Base-by-base conservation (phyloP, 2,113 vertebrate species). In the Cyanocitta stelleri region DNA sequence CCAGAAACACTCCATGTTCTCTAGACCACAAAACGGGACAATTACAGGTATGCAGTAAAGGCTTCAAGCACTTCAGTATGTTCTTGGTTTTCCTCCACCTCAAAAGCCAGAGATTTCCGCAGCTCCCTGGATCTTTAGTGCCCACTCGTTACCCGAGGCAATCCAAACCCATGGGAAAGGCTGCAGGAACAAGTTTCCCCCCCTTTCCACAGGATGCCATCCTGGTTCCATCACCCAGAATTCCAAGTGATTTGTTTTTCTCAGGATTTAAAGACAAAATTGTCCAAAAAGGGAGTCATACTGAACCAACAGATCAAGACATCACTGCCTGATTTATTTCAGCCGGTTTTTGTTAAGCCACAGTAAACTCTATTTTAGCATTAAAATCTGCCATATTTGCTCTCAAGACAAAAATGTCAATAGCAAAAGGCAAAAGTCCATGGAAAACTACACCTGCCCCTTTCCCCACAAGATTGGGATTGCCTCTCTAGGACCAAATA, bases 41-140 rank as follows among this genome's bases (percentile, higher is more conserved):
- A 97, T 98, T 99, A 99, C 99, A 99, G 99, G 98, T 99, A 98
- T 99, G 99, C 99, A 99, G 99, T 98, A 98, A 98, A 97, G 97
- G 96, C 95, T 82, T 97, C 90, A n/a, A 95, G 67, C 30, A 15
- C 11, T 92, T 76, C 30, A 95, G 48, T 19, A 96, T 95, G 97
- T 98, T 97, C 97, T 98, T 97, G 98, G 64, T 96, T 96, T 91
- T 95, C 96, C 96, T 97, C 95, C 97, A 6, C 95, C 95, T 95
- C 96, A 56, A 85, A 90, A 96, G 89, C 92, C 96, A 96, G 71
- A 96, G 86, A 82, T 87, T 95, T 81, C 94, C 89, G 81, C 94
- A 49, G 3, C 69, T 89, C 95, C 97, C 96, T 97, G 58, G 16
- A 62, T 46, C 95, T 96, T 72, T 43, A 88, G 89, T n/a, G 71